These are phyloP conservation scores for Pterophyllum scalare DNA, from an alignment of 2,113 vertebrate species.

Conservation along the genomic window DNA sequence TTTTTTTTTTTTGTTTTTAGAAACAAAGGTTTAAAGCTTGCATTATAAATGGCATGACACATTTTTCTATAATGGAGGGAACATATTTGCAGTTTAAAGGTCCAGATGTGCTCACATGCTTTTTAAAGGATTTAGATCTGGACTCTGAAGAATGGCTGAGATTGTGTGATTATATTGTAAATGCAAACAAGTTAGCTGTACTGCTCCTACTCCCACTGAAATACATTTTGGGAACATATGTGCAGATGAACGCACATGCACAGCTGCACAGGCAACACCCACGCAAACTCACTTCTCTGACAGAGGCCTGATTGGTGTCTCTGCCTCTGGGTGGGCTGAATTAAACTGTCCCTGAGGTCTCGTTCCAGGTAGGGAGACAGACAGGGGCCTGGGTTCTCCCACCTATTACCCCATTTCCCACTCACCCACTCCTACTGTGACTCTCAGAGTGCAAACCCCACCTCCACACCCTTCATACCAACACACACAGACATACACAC, in stretches of 20 bases:
- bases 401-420: slow-evolving; percentile 37
- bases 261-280: slow-evolving; percentile 16
- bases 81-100: background rate
- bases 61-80: background rate
- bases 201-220: background rate
- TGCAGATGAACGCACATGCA: slow-evolving; percentile 18
- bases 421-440: slow-evolving; percentile 71
- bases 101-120: background rate
- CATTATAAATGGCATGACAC: background rate
- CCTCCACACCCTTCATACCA: background rate
- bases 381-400: slow-evolving; percentile 79
- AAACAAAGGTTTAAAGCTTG: background rate
- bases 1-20: background rate
- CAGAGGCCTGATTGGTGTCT: slow-evolving; percentile 75
- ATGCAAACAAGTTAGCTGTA: slow-evolving; percentile 16
- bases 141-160: background rate
- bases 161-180: slow-evolving; percentile 14
- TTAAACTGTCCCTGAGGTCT: slow-evolving; percentile 84
- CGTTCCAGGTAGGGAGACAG: slow-evolving; percentile 86
- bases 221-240: slow-evolving; percentile 2
- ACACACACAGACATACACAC: slow-evolving; percentile 5
- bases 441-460: slow-evolving; percentile 68
- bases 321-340: slow-evolving; percentile 90
- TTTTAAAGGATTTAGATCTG: background rate
- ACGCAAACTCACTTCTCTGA: slow-evolving; percentile 46